Conservation (phyloP, 2,797 vertebrate genomes). For the Alca torda region DNA sequence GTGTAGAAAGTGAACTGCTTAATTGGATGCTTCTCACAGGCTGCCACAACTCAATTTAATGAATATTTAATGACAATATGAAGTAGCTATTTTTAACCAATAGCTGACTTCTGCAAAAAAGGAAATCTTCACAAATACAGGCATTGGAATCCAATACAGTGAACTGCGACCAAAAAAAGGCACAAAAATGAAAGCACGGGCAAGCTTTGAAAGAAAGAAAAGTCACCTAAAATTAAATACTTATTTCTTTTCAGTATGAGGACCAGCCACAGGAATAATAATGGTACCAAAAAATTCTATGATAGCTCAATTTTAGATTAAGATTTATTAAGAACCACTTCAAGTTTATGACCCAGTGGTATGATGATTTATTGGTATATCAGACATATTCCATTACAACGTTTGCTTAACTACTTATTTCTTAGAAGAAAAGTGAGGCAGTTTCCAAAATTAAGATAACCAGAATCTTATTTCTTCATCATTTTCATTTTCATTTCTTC, state of each 20-base stretch:
- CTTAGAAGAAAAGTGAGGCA: background rate
- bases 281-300: background rate
- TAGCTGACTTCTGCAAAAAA: background rate
- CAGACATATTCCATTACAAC: background rate
- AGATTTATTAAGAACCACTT: background rate
- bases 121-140: background rate
- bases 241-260: background rate
- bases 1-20: conserved; percentile 7
- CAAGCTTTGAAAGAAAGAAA: background rate
- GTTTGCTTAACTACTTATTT: background rate
- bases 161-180: background rate
- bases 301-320: background rate
- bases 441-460: background rate
- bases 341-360: background rate
- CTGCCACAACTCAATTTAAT: conserved; percentile 20
- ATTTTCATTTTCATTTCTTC: background rate
- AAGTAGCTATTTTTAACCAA: conserved; percentile 37
- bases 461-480: background rate
- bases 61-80: conserved; percentile 42
- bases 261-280: background rate
- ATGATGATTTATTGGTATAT: background rate
- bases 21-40: conserved; percentile 25
- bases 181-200: accelerated
- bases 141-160: background rate
- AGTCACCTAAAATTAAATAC: background rate